Evolutionary conservation across 1,140 invertebrate genomes (phyloP), one percentile per base, ranked within the genome.

Genomic region (Ctenoplectra terminalis): DNA sequence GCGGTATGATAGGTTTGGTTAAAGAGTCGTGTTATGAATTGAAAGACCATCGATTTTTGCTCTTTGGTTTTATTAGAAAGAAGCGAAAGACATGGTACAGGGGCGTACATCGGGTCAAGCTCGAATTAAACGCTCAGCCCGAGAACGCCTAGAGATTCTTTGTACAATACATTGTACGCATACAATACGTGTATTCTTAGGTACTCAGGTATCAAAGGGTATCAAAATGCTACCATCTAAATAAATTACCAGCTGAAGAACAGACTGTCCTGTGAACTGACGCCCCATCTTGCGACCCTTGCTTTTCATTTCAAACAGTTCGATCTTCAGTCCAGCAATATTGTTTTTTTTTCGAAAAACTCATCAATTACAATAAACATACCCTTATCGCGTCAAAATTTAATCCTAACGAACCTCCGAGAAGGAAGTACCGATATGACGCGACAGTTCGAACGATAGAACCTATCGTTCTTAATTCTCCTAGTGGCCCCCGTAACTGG

Each of bases 41-140:
- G 5, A 69, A 8, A 13, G 0, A 9, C 60, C 54, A 26, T 54
- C 43, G 64, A 85, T 72, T 87, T 71, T 91, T 90, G 87, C 48
- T 92, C 91, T 92, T 91, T 92, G 91, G 91, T 92, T 92, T 91
- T 92, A 91, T 92, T 92, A 90, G 73, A 91, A 91, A 91, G 86
- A 90, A 88, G 87, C 85, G 84, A 86, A 90, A 84, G 78, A 83
- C 66, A 71, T 66, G 58, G 60, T 81, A 80, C 48, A 84, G 54
- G 78, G 76, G 58, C 48, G 52, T 48, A 13, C 60, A 52, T 56
- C 69, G 29, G 11, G 17, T 20, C 13, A 23, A 50, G 37, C 52
- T 52, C 11, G 5, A 34, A 43, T 7, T 15, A 13, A 40, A 1
- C 40, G 7, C 1, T 37, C 31, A 1, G 0, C 20, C 5, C 4